These are phyloP conservation scores for Rhogogaster chlorosoma DNA, from an alignment of 2,888 invertebrate species.

Conservation along the genomic window DNA sequence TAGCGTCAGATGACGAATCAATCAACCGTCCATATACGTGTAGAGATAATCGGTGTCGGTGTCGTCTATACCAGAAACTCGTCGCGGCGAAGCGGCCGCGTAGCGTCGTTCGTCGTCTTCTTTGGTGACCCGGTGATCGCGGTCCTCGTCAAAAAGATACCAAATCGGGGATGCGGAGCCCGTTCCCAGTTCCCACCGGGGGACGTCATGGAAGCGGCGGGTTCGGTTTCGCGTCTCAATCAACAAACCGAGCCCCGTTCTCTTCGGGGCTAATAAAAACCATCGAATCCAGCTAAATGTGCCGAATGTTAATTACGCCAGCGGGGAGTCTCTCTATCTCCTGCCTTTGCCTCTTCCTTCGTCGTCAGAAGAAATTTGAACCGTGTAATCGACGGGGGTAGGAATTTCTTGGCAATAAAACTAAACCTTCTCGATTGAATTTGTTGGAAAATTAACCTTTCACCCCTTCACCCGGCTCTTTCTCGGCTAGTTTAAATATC, in stretches of 20 bases:
- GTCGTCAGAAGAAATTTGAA: background rate
- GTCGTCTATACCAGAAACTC: constrained; percentile 30
- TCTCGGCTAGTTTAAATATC: background rate
- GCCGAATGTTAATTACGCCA: constrained; percentile 75
- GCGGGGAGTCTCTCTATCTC: constrained; percentile 60
- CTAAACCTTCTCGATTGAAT: background rate
- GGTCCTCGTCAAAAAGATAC: constrained; percentile 30
- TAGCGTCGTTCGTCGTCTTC: background rate
- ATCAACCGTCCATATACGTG: constrained; percentile 53
- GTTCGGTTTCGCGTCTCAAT: constrained; percentile 69
- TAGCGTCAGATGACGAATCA: constrained; percentile 65
- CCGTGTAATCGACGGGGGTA: constrained; percentile 30
- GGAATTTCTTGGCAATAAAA: background rate
- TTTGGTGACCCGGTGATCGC: constrained; percentile 24
- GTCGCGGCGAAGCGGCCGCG: constrained; percentile 12
- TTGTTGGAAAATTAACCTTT: background rate
- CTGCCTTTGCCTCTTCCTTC: background rate
- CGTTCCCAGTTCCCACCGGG: background rate
- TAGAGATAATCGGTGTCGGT: constrained; percentile 17
- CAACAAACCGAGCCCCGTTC: constrained; percentile 53
- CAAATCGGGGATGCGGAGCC: constrained; percentile 21
- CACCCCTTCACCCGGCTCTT: background rate
- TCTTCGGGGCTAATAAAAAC: background rate
- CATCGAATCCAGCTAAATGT: constrained; percentile 64
- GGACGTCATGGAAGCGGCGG: constrained; percentile 11